Percentiles rank a stretch among this genome's conserved stretches.
Evolutionary conservation across 1,140 invertebrate species (phyloP).

Genomic region (Polypedilum pembai): DNA sequence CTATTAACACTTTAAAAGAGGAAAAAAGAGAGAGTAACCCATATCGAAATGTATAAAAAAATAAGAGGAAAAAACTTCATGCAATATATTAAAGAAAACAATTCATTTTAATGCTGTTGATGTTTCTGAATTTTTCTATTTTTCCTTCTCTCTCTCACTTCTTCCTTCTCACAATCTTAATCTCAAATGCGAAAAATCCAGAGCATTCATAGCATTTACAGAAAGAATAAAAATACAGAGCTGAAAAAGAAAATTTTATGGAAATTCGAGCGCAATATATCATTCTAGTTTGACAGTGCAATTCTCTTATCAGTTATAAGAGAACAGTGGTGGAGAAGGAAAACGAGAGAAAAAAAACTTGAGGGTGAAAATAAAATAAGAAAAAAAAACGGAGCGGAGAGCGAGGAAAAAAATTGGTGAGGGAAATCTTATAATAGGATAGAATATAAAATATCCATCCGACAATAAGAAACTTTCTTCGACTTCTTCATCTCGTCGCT

Average conservation of each 20-base stretch:
- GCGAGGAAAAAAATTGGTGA: constrained; percentile 1
- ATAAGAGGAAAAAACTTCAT: not conserved
- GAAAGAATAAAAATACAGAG: constrained; percentile 11
- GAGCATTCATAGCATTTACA: constrained; percentile 17
- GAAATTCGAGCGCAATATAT: constrained; percentile 27
- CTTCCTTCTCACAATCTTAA: constrained; percentile 20
- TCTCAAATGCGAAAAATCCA: constrained; percentile 21
- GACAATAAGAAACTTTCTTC: constrained; percentile 6
- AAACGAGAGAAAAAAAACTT: not conserved
- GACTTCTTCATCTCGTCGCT: constrained; percentile 9
- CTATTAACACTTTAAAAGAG: constrained; percentile 17
- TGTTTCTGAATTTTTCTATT: constrained; percentile 19
- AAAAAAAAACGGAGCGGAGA: not conserved
- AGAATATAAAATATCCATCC: constrained; percentile 14
- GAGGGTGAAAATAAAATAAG: constrained; percentile 4
- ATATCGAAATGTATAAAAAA: constrained; percentile 11
- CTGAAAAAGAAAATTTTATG: constrained; percentile 20
- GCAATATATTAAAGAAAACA: constrained; percentile 21
- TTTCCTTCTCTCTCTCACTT: not conserved
- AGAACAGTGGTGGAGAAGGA: not conserved
- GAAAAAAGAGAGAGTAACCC: not conserved
- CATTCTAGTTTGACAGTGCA: constrained; percentile 26
- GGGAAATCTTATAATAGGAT: constrained; percentile 18
- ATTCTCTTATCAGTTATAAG: constrained; percentile 27
- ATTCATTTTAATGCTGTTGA: constrained; percentile 23